Percentiles rank a stretch among this genome's conserved stretches.
These are phyloP conservation scores for Rhagium mordax DNA, from an alignment of 2,888 invertebrate genomes.

Conservation along the genomic window DNA sequence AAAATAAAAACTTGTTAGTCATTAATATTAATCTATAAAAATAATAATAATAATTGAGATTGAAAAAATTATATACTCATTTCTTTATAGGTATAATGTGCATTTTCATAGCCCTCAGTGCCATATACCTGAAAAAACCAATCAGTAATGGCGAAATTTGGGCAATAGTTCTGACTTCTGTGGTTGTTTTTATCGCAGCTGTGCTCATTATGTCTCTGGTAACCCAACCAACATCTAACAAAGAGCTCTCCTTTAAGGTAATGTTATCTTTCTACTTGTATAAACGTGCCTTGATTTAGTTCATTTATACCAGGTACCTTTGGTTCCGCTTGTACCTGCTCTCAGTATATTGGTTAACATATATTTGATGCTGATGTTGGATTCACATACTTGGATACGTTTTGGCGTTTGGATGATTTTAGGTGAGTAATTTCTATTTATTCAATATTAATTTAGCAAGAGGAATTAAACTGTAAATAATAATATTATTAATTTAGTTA, in stretches of 20 bases:
- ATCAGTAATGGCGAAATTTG: conserved; percentile 66
- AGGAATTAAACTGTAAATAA: conserved; percentile 14
- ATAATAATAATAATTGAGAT: too few species aligned
- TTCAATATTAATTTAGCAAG: conserved; percentile 11
- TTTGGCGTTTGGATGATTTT: conserved; percentile 86
- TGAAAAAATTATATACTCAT: conserved; percentile 5
- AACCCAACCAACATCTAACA: conserved; percentile 77
- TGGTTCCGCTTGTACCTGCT: conserved; percentile 87
- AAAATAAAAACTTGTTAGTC: too few species aligned
- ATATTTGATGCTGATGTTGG: conserved; percentile 88
- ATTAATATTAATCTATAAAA: too few species aligned
- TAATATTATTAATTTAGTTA: not conserved
- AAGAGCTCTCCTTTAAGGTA: conserved; percentile 75
- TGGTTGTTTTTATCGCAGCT: conserved; percentile 57
- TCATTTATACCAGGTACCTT: conserved; percentile 79
- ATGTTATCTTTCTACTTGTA: not conserved
- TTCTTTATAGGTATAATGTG: conserved; percentile 63
- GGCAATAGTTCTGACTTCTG: conserved; percentile 57
- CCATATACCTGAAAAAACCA: conserved; percentile 60
- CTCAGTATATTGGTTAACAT: conserved; percentile 87
- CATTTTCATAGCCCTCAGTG: conserved; percentile 63
- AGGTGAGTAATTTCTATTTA: conserved; percentile 73
- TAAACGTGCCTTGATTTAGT: not conserved
- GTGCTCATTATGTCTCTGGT: conserved; percentile 73
- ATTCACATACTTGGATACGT: conserved; percentile 86